These are phyloP conservation scores for Cheumatopsyche charites DNA, from an alignment of 1,140 invertebrate species.

Conservation along the genomic window DNA sequence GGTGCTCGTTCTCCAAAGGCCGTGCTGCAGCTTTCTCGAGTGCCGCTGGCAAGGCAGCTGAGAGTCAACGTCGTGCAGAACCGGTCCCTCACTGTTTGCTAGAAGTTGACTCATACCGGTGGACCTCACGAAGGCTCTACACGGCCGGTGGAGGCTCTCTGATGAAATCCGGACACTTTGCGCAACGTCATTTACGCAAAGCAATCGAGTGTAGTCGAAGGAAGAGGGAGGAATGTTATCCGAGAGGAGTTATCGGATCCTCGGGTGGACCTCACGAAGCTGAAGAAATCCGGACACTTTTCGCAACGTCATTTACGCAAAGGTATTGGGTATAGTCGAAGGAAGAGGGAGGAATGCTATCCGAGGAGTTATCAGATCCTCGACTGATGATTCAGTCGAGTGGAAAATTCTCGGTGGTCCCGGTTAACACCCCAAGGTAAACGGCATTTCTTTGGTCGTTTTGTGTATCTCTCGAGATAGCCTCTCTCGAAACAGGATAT, in stretches of 20 bases:
- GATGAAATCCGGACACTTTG: constrained; percentile 12
- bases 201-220: not conserved
- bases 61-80: constrained; percentile 33
- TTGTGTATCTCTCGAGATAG: not conserved
- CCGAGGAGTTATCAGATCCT: no score
- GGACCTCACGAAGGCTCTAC: no score
- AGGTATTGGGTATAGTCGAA: no score
- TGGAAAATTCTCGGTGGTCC: constrained; percentile 12
- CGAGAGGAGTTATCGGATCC: no score
- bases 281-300: not conserved
- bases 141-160: constrained; percentile 2
- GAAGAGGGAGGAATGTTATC: not conserved
- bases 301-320: no score
- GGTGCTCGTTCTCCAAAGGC: constrained; percentile 40
- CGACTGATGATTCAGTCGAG: not conserved
- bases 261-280: not conserved
- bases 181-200: constrained; percentile 28
- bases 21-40: constrained; percentile 46
- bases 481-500: constrained; percentile 12
- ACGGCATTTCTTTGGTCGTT: no score
- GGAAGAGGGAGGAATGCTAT: no score
- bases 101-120: constrained; percentile 32
- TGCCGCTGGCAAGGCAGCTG: constrained; percentile 40
- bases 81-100: constrained; percentile 26
- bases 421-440: not conserved